phyloP scores from a whole-genome alignment of 2,113 vertebrate species.

The Pollimyrus isidori region DNA sequence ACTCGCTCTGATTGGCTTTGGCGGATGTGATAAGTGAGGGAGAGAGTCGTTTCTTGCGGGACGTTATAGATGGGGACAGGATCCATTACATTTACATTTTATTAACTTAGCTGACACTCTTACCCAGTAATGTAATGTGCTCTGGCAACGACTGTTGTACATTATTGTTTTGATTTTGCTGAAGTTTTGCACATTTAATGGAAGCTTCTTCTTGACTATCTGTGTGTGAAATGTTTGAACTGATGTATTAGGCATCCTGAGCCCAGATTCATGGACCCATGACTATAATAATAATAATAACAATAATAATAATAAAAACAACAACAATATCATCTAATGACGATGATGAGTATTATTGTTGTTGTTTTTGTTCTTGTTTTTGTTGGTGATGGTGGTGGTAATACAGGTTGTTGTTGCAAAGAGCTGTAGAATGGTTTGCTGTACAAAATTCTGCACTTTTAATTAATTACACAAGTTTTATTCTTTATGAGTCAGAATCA shows the following conservation, averaged over 20 bases:
- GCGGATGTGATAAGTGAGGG: background rate
- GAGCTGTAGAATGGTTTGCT: background rate
- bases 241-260: background rate
- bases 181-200: background rate
- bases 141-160: background rate
- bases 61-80: background rate
- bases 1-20: background rate
- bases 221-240: background rate
- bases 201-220: background rate
- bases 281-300: background rate
- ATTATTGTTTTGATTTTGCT: background rate
- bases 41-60: background rate
- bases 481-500: background rate
- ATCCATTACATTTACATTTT: conserved; percentile 6
- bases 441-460: background rate
- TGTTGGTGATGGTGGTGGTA: background rate
- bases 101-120: conserved; percentile 10
- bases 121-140: background rate
- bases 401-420: background rate
- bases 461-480: background rate
- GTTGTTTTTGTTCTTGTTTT: background rate
- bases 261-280: background rate
- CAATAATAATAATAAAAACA: background rate
- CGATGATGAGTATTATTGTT: background rate
- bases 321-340: background rate